Conservation (phyloP, 2,888 invertebrate genomes). For the Leptopilina drosophilae region DNA sequence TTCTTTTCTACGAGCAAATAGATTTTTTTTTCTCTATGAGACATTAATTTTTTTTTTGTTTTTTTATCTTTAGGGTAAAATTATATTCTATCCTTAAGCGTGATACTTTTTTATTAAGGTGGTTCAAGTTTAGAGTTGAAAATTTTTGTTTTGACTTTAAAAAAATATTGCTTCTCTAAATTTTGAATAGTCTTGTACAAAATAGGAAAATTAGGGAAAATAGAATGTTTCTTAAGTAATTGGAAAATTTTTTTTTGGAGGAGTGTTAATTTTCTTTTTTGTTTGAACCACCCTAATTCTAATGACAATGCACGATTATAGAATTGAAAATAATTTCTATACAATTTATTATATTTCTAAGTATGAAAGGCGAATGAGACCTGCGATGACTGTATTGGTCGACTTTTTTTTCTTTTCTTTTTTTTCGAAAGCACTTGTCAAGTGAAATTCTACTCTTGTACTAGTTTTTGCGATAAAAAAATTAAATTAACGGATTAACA, state of each 20-base stretch:
- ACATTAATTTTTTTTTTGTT: conserved; percentile 8
- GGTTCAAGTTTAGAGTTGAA: not conserved
- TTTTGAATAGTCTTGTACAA: not conserved
- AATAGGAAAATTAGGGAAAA: not conserved
- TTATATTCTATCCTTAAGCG: conserved; percentile 14
- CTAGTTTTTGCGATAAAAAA: conserved; percentile 9
- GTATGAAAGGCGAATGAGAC: conserved; percentile 36
- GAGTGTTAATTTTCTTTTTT: too few relatives aligned
- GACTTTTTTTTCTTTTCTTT: conserved; percentile 8
- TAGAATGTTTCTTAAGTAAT: too few relatives aligned
- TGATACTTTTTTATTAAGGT: conserved; percentile 8
- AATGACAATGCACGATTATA: conserved; percentile 27
- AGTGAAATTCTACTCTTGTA: conserved; percentile 28
- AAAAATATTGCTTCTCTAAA: not conserved
- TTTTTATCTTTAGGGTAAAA: conserved; percentile 15
- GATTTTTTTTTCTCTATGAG: conserved; percentile 13
- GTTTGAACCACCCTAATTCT: conserved; percentile 10
- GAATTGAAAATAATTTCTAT: conserved; percentile 28
- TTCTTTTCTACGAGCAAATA: conserved; percentile 7
- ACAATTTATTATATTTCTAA: conserved; percentile 21
- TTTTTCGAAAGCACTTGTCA: conserved; percentile 5
- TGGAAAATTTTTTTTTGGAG: too few relatives aligned
- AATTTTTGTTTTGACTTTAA: not conserved
- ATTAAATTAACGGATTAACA: not conserved
- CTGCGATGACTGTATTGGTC: conserved; percentile 34